Percentiles rank a stretch among this genome's conserved stretches.
phyloP scores from a whole-genome alignment of 37 sponge, comb jelly and placozoan species.

The Oscarella lobularis region DNA sequence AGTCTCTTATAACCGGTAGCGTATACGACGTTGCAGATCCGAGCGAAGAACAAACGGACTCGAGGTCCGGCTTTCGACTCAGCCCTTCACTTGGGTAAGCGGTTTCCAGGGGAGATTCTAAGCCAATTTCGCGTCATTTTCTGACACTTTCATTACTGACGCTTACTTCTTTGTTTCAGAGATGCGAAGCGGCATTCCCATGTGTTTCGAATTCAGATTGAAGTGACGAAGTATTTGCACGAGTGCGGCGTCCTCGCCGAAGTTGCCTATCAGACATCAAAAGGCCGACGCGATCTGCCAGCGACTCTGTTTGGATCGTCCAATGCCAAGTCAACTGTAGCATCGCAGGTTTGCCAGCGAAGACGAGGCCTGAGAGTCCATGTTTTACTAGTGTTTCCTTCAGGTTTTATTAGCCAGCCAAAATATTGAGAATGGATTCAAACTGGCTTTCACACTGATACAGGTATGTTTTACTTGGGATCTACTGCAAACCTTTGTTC shows the following conservation, averaged over 20 bases:
- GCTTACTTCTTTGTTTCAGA: no score
- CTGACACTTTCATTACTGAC: no score
- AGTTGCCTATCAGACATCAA: neutral
- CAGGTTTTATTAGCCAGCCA: constrained; percentile 7
- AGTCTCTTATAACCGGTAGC: no score
- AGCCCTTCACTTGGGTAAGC: no score
- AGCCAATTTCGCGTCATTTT: no score
- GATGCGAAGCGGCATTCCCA: constrained; percentile 12
- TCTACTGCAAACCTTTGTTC: no score
- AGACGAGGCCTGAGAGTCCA: neutral
- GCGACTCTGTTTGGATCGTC: constrained; percentile 50
- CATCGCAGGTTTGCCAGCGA: constrained; percentile 20
- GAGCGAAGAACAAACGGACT: no score
- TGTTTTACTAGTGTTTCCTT: neutral
- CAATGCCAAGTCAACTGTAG: constrained; percentile 33
- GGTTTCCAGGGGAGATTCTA: no score
- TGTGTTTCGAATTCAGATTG: constrained; percentile 43
- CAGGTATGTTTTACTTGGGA: no score
- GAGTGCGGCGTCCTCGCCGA: neutral
- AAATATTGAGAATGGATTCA: constrained; percentile 28
- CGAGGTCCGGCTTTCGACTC: no score
- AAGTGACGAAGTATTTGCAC: constrained; percentile 9
- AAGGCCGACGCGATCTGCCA: constrained; percentile 6
- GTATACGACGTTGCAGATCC: no score
- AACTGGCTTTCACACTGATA: constrained; percentile 26